Percentiles rank a stretch among this genome's conserved stretches.
phyloP scores from a whole-genome alignment of 2,888 invertebrate species.

The Argyresthia albistria region DNA sequence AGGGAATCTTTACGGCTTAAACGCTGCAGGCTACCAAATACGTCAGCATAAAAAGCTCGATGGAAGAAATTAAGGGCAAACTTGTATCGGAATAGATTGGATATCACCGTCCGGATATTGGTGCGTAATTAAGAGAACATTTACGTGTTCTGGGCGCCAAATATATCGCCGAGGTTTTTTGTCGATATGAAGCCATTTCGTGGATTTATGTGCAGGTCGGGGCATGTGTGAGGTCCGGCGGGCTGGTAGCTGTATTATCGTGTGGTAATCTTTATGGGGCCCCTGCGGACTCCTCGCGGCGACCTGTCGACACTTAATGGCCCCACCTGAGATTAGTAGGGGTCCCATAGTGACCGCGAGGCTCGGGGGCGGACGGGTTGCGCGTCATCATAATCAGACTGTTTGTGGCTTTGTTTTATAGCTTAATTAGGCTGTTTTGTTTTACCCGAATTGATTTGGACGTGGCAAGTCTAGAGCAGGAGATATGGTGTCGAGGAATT shows the following conservation, averaged over 20 bases:
- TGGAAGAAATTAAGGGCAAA: not conserved
- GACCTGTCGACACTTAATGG: constrained; percentile 68
- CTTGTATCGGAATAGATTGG: constrained; percentile 41
- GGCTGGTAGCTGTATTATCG: constrained; percentile 65
- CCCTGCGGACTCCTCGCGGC: constrained; percentile 42
- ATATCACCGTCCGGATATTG: constrained; percentile 58
- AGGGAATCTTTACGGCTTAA: not conserved
- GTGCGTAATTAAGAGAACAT: constrained; percentile 66
- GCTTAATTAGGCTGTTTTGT: constrained; percentile 72
- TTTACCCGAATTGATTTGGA: constrained; percentile 50
- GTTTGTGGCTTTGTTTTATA: constrained; percentile 68
- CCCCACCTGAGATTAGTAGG: constrained; percentile 51
- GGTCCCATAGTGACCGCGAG: no score
- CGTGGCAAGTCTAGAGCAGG: constrained; percentile 36
- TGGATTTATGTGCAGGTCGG: constrained; percentile 58
- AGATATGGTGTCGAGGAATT: constrained; percentile 68
- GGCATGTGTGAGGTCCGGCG: constrained; percentile 59
- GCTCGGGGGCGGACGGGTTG: constrained; percentile 26
- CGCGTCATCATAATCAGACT: constrained; percentile 13
- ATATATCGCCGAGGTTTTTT: constrained; percentile 69
- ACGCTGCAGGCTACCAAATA: not conserved
- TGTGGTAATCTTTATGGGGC: constrained; percentile 68
- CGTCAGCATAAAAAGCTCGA: not conserved
- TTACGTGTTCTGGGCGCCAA: constrained; percentile 69
- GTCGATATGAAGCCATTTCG: constrained; percentile 63